Conservation (phyloP, 2,888 invertebrate genomes). For the Trisateles emortualis region DNA sequence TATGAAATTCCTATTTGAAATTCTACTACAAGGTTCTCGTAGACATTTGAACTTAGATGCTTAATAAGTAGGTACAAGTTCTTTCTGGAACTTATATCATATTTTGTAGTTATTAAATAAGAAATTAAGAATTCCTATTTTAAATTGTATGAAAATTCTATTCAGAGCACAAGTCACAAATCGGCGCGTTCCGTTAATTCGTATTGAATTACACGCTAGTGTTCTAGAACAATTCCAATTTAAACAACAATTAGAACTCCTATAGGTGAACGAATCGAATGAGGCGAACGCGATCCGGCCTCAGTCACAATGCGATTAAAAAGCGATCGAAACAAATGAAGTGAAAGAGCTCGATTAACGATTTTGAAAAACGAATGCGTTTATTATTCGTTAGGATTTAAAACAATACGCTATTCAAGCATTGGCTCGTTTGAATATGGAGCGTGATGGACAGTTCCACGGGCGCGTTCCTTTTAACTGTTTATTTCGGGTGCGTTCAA, state of each 20-base stretch:
- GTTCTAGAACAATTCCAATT: conserved; percentile 70
- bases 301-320: conserved; percentile 61
- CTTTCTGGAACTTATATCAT: too few species aligned
- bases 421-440: conserved; percentile 79
- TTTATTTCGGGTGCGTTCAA: conserved; percentile 70
- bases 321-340: conserved; percentile 78
- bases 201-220: conserved; percentile 81
- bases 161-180: conserved; percentile 62
- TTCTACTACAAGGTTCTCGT: too few species aligned
- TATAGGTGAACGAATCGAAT: conserved; percentile 64
- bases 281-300: conserved; percentile 70
- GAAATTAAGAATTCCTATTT: conserved; percentile 22
- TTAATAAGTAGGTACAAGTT: too few species aligned
- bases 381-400: conserved; percentile 79
- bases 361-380: conserved; percentile 73
- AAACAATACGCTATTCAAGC: conserved; percentile 82
- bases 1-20: too few species aligned
- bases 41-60: neutral
- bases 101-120: too few species aligned
- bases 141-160: conserved; percentile 26
- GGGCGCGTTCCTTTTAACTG: conserved; percentile 69
- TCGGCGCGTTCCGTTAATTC: conserved; percentile 76
- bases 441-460: conserved; percentile 69
- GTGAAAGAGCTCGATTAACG: conserved; percentile 83
- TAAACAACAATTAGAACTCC: conserved; percentile 61